These are phyloP conservation scores for Eristalis pertinax DNA, from an alignment of 2,888 invertebrate species.

Conservation along the genomic window DNA sequence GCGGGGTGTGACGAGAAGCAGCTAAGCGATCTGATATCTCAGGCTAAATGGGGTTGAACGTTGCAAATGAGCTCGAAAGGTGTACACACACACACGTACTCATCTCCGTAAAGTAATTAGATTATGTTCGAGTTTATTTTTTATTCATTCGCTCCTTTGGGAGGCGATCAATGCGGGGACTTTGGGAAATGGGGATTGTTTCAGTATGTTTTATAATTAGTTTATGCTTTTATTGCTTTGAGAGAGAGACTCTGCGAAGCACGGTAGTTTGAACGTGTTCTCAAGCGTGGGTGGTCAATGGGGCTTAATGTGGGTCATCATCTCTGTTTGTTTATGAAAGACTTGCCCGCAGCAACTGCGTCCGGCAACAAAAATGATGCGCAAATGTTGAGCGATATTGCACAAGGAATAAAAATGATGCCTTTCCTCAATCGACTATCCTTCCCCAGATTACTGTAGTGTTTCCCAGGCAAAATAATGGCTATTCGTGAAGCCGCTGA, in stretches of 20 bases:
- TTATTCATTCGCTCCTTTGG: not conserved
- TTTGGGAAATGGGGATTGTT: not conserved
- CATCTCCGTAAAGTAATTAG: slow-evolving; percentile 22
- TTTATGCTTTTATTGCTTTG: not conserved
- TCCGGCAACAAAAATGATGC: no score
- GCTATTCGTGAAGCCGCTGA: no score
- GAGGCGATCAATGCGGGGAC: not conserved
- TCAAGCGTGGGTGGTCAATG: not conserved
- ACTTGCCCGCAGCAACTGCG: no score
- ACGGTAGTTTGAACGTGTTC: not conserved
- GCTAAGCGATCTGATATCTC: slow-evolving; percentile 30
- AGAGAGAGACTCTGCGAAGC: not conserved
- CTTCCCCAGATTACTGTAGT: no score
- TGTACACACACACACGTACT: not conserved
- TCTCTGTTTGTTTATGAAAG: no score
- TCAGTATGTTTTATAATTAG: not conserved
- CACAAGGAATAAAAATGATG: no score
- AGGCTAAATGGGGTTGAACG: slow-evolving; percentile 64
- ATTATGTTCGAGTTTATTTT: not conserved
- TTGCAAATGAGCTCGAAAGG: slow-evolving; percentile 38
- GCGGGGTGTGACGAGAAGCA: not conserved
- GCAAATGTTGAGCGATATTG: no score
- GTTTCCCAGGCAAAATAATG: no score
- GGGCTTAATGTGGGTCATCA: no score
- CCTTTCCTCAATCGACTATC: no score